Percentiles rank a stretch among this genome's conserved stretches.
Evolutionary conservation across 2,888 invertebrate species (phyloP).

Genomic region (Cosmia trapezina): DNA sequence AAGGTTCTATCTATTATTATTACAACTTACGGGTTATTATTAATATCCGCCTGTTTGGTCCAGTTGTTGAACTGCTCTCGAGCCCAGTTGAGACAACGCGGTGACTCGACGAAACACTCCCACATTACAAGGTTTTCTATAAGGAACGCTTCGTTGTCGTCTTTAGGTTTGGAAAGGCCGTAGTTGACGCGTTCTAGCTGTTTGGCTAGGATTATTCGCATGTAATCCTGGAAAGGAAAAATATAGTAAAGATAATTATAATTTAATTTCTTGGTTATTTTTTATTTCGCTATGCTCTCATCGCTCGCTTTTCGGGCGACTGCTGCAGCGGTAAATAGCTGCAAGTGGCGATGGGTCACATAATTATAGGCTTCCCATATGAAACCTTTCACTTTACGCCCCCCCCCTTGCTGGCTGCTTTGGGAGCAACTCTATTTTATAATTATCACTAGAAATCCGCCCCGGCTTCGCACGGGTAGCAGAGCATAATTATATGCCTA

Average conservation of each 20-base stretch:
- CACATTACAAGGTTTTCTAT: slow-evolving; percentile 89
- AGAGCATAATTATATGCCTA: too few species aligned
- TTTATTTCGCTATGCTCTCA: too few species aligned
- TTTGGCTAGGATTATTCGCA: slow-evolving; percentile 80
- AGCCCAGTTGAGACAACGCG: slow-evolving; percentile 90
- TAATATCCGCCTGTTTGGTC: slow-evolving; percentile 73
- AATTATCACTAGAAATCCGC: too few species aligned
- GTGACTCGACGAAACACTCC: slow-evolving; percentile 90
- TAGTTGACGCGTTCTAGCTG: slow-evolving; percentile 89
- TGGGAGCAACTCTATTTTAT: too few species aligned
- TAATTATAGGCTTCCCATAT: too few species aligned
- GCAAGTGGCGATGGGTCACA: too few species aligned
- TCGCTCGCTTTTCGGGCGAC: too few species aligned
- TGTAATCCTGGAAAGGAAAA: slow-evolving; percentile 81
- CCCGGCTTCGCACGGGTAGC: too few species aligned
- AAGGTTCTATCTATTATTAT: not conserved
- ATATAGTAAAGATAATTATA: not conserved
- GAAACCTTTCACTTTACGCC: too few species aligned
- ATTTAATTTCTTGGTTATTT: not conserved
- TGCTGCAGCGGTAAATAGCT: too few species aligned
- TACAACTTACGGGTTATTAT: slow-evolving; percentile 85
- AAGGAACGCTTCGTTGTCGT: slow-evolving; percentile 90
- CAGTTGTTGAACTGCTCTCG: slow-evolving; percentile 80
- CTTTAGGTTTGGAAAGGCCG: slow-evolving; percentile 84
- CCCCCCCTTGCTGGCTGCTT: too few species aligned